phyloP scores from a whole-genome alignment of 2,888 invertebrate species.

The Candidula unifasciata region DNA sequence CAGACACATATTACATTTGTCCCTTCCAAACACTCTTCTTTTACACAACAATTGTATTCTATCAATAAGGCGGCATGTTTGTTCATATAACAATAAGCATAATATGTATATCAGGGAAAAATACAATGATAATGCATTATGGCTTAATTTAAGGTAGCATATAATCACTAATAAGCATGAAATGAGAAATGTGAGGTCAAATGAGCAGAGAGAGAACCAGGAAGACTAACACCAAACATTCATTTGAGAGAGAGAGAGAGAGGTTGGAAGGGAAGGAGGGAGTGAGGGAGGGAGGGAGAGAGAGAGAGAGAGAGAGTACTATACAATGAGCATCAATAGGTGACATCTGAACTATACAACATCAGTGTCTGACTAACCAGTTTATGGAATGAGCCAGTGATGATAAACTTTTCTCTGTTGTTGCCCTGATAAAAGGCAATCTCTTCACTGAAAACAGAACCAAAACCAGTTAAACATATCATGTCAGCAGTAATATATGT shows the following conservation, averaged over 20 bases:
- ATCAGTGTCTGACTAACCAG: slow-evolving; percentile 79
- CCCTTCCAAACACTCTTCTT: no score
- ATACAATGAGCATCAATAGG: not conserved
- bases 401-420: slow-evolving; percentile 88
- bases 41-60: no score
- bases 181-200: no score
- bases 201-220: not conserved
- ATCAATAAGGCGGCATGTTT: no score
- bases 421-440: slow-evolving; percentile 85
- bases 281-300: no score
- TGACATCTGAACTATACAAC: not conserved
- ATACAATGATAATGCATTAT: no score
- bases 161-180: no score
- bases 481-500: not conserved
- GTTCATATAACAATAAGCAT: no score
- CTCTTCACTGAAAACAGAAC: slow-evolving; percentile 85
- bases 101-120: no score
- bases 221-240: not conserved
- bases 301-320: not conserved
- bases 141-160: no score
- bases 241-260: not conserved
- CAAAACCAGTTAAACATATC: not conserved
- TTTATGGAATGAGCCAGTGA: slow-evolving; percentile 92
- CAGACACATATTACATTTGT: no score
- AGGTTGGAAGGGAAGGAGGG: no score